These are phyloP conservation scores for Spatulosminthurus flaviceps DNA, from an alignment of 2,888 invertebrate genomes.

Conservation along the genomic window DNA sequence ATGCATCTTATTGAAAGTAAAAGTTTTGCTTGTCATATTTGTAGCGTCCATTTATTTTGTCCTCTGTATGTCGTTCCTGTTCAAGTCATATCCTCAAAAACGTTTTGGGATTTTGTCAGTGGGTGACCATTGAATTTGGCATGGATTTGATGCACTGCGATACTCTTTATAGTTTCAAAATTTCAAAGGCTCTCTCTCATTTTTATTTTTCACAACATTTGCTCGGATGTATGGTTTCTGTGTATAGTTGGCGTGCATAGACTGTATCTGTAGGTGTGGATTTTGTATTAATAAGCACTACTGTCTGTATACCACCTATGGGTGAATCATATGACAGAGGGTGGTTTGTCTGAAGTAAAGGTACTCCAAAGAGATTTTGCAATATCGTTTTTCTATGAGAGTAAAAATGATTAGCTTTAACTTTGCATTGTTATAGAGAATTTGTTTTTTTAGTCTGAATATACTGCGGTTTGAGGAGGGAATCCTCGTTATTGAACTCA, in stretches of 20 bases:
- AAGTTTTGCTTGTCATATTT: background rate
- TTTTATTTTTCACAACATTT: background rate
- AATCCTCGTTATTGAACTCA: conserved; percentile 25
- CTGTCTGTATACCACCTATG: too few species aligned
- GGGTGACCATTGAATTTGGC: background rate
- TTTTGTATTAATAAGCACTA: background rate
- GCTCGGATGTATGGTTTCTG: too few species aligned
- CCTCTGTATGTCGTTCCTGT: background rate
- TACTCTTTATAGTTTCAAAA: background rate
- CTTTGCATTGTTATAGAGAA: background rate
- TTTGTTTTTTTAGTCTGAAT: too few species aligned
- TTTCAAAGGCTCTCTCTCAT: background rate
- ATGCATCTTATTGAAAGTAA: conserved; percentile 6
- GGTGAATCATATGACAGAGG: background rate
- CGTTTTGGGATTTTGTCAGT: background rate
- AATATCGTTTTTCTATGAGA: background rate
- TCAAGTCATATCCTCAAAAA: background rate
- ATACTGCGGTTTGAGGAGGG: background rate
- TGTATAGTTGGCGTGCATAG: too few species aligned
- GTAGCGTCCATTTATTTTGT: background rate
- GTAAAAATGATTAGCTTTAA: background rate
- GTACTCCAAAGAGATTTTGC: conserved; percentile 1
- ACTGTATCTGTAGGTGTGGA: background rate
- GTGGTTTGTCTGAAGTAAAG: background rate
- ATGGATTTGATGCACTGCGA: background rate